Percentiles rank a stretch among this genome's conserved stretches.
Evolutionary conservation across 2,888 invertebrate species (phyloP).

Genomic region (Sesamia inferens): DNA sequence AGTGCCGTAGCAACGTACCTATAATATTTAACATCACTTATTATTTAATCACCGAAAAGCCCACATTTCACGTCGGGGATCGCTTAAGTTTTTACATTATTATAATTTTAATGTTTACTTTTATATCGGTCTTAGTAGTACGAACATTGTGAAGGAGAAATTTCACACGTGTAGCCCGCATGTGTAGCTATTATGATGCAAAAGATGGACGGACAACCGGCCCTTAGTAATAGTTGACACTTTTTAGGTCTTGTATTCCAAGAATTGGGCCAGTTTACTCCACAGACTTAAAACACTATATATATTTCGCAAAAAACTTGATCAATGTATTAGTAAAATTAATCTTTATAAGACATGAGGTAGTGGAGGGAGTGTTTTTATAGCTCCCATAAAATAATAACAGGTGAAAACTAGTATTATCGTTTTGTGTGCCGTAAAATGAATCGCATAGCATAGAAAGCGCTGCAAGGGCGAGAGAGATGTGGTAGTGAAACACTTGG

Average conservation of each 20-base stretch:
- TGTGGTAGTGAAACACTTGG: neutral
- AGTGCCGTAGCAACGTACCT: neutral
- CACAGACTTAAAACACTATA: neutral
- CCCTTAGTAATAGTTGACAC: neutral
- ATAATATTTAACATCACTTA: neutral
- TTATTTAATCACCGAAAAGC: neutral
- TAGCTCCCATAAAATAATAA: conserved; percentile 12
- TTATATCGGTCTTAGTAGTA: neutral
- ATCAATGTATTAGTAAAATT: neutral
- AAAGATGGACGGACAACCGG: neutral
- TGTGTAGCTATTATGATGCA: no score
- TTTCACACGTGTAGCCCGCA: neutral
- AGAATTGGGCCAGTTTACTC: neutral
- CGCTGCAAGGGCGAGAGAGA: neutral
- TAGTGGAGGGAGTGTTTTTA: conserved; percentile 15
- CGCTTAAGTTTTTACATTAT: neutral
- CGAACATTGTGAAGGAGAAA: neutral
- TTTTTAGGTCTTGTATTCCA: neutral
- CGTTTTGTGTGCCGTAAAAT: conserved; percentile 1
- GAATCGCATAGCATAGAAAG: conserved; percentile 11
- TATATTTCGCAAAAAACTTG: neutral
- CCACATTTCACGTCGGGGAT: neutral
- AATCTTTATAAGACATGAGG: neutral
- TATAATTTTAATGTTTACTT: neutral
- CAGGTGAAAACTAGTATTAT: conserved; percentile 12